Base-by-base conservation (phyloP, 1,140 invertebrate species). In the Aphaenogaster floridana region DNA sequence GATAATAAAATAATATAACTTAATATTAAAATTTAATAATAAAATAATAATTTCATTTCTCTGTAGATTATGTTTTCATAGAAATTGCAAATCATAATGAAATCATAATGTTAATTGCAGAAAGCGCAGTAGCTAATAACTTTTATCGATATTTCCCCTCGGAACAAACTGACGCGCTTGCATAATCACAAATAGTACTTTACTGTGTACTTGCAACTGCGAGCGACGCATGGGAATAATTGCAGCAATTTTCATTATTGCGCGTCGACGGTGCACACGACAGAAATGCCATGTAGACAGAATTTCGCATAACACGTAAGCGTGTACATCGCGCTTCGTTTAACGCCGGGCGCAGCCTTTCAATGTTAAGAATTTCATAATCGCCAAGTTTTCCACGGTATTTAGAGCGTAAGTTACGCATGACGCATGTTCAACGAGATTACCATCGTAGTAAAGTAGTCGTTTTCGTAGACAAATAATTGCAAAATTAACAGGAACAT, bases 161-260 rank as follows among this genome's bases (percentile, higher is more conserved):
- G 77, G 45, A 57, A 36, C 1, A 36, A 74, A 83, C 68, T 69
- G 21, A 59, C 28, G 66, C 64, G 34, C 17, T n/a, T 34, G 39
- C 17, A 54, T 57, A 59, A 72, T 45, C 6, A 15, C 17, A 15
- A 72, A 61, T 59, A 74, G 54, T 59, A 34, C 42, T 59, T 74
- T 42, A 34, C n/a, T 11, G 64, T 72, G 21, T 50, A 72, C 28
- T 28, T 72, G 52, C 50, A 69, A 21, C 54, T 39, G 8, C n/a
- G 13, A 34, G 9, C 13, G 21, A 13, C 68, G 15, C 54, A 74
- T 45, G 39, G 80, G 42, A 83, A 83, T 81, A 81, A 81, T 74
- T 48, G 42, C 80, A 15, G 68, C 13, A 72, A 83, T 83, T 74
- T 74, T 61, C 79, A 83, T 61, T 83, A 83, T 72, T 83, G 45